Conservation (phyloP, 92 coral and sea anemone species). For the Zoanthus sociatus region DNA sequence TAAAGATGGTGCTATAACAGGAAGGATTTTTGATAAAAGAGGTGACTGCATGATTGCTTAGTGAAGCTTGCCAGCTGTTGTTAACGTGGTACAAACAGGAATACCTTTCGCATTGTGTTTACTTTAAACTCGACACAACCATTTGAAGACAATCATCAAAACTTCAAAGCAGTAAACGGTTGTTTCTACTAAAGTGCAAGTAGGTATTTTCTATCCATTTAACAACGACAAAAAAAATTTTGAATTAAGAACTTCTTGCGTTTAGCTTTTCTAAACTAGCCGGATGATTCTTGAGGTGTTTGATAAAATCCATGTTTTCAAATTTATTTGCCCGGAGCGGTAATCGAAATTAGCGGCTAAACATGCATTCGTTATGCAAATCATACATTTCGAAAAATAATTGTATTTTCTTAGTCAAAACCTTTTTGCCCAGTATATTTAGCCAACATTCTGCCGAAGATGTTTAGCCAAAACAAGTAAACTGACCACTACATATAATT, state of each 20-base stretch:
- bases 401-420: neutral
- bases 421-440: neutral
- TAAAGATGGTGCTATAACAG: neutral
- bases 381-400: neutral
- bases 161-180: neutral
- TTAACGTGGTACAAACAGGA: neutral
- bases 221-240: neutral
- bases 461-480: neutral
- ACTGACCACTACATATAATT: neutral
- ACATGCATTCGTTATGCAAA: slow-evolving; percentile 15
- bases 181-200: slow-evolving; percentile 9
- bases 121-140: neutral
- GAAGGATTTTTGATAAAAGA: neutral
- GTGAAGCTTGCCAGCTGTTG: neutral
- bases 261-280: slow-evolving; percentile 7
- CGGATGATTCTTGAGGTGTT: neutral
- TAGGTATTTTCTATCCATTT: neutral
- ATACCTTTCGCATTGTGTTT: neutral
- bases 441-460: neutral
- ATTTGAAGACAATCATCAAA: neutral
- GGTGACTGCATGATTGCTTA: neutral
- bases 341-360: slow-evolving; percentile 15
- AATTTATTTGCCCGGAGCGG: slow-evolving; percentile 5
- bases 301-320: neutral
- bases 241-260: neutral